Percentiles rank a stretch among this genome's conserved stretches.
Evolutionary conservation across 1,140 invertebrate species (phyloP).

Genomic region (Atta colombica): DNA sequence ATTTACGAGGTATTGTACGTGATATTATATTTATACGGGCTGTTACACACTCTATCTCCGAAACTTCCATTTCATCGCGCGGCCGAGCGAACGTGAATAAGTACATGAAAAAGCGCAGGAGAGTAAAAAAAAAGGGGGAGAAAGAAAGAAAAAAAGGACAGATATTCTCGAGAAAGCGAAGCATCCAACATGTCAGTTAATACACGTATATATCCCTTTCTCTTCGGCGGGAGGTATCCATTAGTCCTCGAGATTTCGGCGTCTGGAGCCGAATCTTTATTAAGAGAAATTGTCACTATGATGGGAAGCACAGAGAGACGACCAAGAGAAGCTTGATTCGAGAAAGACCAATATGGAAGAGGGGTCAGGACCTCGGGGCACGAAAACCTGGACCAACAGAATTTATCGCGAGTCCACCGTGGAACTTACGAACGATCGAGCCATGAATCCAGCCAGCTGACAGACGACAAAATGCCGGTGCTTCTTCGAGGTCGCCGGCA

Average conservation of each 20-base stretch:
- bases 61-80: constrained; percentile 79
- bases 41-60: constrained; percentile 82
- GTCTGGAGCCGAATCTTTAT: constrained; percentile 2
- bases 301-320: neutral
- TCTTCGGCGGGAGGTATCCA: neutral
- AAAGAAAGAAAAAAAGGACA: neutral
- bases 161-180: neutral
- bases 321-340: neutral
- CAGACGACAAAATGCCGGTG: constrained; percentile 58
- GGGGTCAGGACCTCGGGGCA: constrained; percentile 14
- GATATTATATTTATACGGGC: constrained; percentile 85
- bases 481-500: constrained; percentile 41
- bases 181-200: constrained; percentile 1
- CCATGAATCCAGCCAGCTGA: constrained; percentile 54
- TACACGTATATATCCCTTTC: constrained; percentile 15
- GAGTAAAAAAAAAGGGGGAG: neutral
- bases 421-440: constrained; percentile 32
- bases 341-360: neutral
- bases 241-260: constrained; percentile 14
- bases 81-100: constrained; percentile 76
- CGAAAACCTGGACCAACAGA: neutral
- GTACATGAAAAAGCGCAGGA: constrained; percentile 15
- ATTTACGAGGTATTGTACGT: constrained; percentile 82
- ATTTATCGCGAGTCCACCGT: constrained; percentile 21
- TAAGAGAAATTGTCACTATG: constrained; percentile 29